Evolutionary conservation across 2,888 invertebrate genomes (phyloP).

Genomic region (Plebejus anna): DNA sequence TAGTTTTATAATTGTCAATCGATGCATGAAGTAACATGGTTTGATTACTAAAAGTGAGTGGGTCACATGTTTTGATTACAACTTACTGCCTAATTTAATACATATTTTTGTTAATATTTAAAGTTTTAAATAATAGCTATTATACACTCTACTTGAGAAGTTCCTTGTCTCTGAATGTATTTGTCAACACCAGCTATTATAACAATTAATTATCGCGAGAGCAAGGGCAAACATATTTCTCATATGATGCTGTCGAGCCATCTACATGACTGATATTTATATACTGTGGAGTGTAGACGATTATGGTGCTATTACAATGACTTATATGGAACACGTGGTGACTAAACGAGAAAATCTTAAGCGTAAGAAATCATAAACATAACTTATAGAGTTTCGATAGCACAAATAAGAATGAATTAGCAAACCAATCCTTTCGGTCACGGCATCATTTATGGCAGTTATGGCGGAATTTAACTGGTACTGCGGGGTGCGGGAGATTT

Average conservation of each 20-base stretch:
- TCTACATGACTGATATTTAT: slow-evolving; percentile 35
- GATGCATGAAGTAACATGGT: too few species aligned
- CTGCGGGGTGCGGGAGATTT: too few species aligned
- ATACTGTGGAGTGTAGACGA: background rate
- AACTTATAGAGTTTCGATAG: background rate
- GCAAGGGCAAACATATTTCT: slow-evolving; percentile 45
- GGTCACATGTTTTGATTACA: too few species aligned
- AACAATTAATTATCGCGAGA: slow-evolving; percentile 6
- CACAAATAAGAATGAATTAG: background rate
- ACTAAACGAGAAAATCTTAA: background rate
- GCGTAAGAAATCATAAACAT: background rate
- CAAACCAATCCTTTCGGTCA: background rate
- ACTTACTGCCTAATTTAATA: too few species aligned
- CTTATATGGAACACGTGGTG: background rate
- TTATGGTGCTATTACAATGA: background rate
- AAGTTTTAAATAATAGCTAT: too few species aligned
- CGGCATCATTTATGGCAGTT: too few species aligned
- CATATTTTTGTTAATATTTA: too few species aligned
- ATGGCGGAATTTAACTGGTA: too few species aligned
- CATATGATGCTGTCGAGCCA: slow-evolving; percentile 43
- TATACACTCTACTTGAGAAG: too few species aligned
- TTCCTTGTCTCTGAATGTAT: background rate
- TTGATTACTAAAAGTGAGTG: too few species aligned
- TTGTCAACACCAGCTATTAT: background rate
- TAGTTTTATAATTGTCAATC: background rate